These are phyloP conservation scores for Boulengeromyrus knoepffleri DNA, from an alignment of 2,113 vertebrate species.

Conservation along the genomic window DNA sequence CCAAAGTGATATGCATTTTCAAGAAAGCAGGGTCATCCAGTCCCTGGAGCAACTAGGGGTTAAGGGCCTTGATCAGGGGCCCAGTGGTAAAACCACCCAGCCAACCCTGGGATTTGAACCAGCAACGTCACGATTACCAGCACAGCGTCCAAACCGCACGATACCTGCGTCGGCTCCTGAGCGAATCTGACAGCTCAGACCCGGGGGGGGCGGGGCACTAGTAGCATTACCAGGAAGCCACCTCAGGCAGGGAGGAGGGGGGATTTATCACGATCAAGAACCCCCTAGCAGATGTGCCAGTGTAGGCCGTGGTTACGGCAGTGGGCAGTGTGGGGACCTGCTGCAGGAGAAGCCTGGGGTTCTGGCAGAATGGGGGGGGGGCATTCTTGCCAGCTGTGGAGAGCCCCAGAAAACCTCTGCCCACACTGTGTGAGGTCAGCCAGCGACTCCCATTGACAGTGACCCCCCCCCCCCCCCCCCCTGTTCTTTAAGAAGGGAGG, in stretches of 20 bases:
- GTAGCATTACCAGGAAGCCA: not conserved
- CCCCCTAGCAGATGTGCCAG: not conserved
- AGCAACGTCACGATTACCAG: too few species aligned
- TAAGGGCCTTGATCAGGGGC: too few species aligned
- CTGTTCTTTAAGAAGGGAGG: too few species aligned
- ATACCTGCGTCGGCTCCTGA: not conserved
- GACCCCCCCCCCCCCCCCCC: too few species aligned
- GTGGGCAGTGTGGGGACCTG: not conserved
- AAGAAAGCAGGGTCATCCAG: too few species aligned
- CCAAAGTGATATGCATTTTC: too few species aligned
- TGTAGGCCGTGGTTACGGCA: not conserved
- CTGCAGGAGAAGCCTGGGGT: not conserved
- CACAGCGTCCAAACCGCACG: too few species aligned
- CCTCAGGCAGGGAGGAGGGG: not conserved
- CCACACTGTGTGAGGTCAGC: not conserved
- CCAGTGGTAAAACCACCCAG: too few species aligned
- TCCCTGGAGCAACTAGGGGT: too few species aligned
- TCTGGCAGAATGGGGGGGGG: not conserved
- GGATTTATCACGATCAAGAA: not conserved
- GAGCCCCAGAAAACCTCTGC: not conserved
- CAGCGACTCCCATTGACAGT: too few species aligned
- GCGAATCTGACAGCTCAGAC: not conserved
- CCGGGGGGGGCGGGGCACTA: not conserved
- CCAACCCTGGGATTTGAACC: too few species aligned
- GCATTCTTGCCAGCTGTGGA: not conserved